Conservation (phyloP, 1,140 invertebrate species). For the Phortica variegata region DNA sequence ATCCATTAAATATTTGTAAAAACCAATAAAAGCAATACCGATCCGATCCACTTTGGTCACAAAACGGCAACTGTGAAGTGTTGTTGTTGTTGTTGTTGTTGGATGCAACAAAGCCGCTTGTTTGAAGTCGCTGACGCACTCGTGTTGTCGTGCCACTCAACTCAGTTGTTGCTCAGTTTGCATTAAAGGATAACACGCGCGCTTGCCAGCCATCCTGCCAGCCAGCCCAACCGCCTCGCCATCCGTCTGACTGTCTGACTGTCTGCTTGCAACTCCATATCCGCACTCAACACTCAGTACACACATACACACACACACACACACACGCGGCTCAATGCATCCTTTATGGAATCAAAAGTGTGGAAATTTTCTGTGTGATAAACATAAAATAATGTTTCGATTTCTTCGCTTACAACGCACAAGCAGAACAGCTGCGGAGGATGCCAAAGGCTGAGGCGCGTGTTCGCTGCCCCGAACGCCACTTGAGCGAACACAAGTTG, state of each 20-base stretch:
- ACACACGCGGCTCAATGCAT: conserved; percentile 18
- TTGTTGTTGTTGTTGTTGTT: too few relatives aligned
- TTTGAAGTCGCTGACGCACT: neutral
- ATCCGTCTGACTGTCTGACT: too few relatives aligned
- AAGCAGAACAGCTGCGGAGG: too few relatives aligned
- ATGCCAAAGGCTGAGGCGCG: too few relatives aligned
- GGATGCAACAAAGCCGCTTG: neutral
- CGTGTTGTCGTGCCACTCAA: conserved; percentile 1
- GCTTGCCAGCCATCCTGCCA: too few relatives aligned
- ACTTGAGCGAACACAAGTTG: too few relatives aligned
- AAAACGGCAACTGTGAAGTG: conserved; percentile 36
- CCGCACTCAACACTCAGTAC: too few relatives aligned
- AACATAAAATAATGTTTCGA: conserved; percentile 33
- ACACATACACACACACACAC: too few relatives aligned
- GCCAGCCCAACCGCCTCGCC: too few relatives aligned
- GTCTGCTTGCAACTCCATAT: too few relatives aligned
- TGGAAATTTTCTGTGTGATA: conserved; percentile 34
- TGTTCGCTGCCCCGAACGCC: too few relatives aligned
- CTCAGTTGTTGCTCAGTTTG: neutral
- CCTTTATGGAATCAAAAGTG: conserved; percentile 46
- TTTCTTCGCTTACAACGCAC: too few relatives aligned
- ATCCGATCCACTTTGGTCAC: neutral
- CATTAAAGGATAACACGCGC: conserved; percentile 39
- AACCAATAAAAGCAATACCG: conserved; percentile 46
- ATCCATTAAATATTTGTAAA: conserved; percentile 55